A percentile compares a stretch with the other conserved stretches of the same genome.
phyloP scores from a whole-genome alignment of 2,888 invertebrate species.

The Drosophila limbata region DNA sequence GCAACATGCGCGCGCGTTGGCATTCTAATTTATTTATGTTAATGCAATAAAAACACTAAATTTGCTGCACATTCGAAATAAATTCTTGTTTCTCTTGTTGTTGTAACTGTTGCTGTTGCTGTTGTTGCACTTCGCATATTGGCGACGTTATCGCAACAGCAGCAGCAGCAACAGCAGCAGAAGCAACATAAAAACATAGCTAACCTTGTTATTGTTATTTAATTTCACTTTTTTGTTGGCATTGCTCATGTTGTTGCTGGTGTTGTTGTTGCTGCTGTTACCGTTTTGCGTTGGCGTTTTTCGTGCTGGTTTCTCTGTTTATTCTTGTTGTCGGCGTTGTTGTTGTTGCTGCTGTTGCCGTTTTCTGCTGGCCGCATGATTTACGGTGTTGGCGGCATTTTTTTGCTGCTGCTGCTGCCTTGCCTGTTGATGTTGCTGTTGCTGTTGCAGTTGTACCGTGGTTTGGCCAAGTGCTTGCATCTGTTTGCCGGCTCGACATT shows the following conservation, averaged over 20 bases:
- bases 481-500: constrained; percentile 36
- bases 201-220: constrained; percentile 81
- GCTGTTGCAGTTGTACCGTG: constrained; percentile 48
- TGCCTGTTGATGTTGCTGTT: constrained; percentile 15
- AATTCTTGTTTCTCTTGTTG: constrained; percentile 41
- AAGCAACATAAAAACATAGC: constrained; percentile 53
- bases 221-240: constrained; percentile 70
- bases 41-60: constrained; percentile 82
- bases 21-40: constrained; percentile 82
- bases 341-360: constrained; percentile 39
- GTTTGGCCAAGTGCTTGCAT: constrained; percentile 35
- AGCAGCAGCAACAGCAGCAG: constrained; percentile 29
- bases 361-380: constrained; percentile 58
- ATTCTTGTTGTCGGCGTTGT: constrained; percentile 37
- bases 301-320: constrained; percentile 21
- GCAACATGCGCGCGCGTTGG: constrained; percentile 49
- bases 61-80: constrained; percentile 70
- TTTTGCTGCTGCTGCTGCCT: constrained; percentile 12
- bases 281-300: constrained; percentile 61
- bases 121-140: constrained; percentile 51
- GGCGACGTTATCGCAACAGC: constrained; percentile 61
- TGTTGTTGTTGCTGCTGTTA: constrained; percentile 45
- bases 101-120: constrained; percentile 35
- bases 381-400: constrained; percentile 51
- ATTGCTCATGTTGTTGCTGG: constrained; percentile 36